These are phyloP conservation scores for Martes flavigula DNA, from an alignment of 2,797 vertebrate species.

Conservation along the genomic window DNA sequence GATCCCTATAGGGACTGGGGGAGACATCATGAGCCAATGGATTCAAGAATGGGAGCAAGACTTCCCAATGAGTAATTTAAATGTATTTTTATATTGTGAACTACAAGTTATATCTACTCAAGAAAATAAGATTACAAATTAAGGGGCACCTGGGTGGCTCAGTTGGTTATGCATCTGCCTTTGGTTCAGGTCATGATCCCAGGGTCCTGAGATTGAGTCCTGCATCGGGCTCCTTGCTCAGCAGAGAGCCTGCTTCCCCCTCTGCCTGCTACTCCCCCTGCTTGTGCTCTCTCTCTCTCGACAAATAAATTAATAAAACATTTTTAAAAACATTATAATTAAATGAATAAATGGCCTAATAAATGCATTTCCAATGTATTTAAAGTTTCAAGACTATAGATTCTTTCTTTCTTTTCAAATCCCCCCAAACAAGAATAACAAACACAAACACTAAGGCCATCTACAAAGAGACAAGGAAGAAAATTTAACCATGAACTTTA, in stretches of 20 bases:
- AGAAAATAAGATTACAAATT: not conserved
- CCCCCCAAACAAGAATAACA: not conserved
- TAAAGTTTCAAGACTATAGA: not conserved
- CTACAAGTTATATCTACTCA: not conserved
- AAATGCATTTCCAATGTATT: not conserved
- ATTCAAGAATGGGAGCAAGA: not conserved
- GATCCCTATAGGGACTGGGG: not conserved
- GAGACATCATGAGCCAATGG: not conserved
- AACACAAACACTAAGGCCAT: not conserved
- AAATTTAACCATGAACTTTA: not conserved
- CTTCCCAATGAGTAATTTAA: not conserved
- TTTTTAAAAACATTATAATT: too few relatives aligned
- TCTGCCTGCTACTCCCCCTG: too few relatives aligned
- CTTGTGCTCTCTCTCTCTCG: too few relatives aligned
- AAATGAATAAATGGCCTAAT: not conserved
- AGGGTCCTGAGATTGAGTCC: not conserved
- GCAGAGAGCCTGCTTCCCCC: too few relatives aligned
- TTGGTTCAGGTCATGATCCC: not conserved
- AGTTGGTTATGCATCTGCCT: not conserved
- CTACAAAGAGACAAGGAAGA: not conserved
- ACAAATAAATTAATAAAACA: too few relatives aligned
- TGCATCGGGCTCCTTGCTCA: too few relatives aligned
- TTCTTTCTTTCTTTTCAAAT: not conserved
- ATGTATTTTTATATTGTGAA: not conserved
- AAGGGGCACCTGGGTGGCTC: not conserved